These are phyloP conservation scores for Lonchura striata DNA, from an alignment of 2,113 vertebrate genomes.

Conservation along the genomic window DNA sequence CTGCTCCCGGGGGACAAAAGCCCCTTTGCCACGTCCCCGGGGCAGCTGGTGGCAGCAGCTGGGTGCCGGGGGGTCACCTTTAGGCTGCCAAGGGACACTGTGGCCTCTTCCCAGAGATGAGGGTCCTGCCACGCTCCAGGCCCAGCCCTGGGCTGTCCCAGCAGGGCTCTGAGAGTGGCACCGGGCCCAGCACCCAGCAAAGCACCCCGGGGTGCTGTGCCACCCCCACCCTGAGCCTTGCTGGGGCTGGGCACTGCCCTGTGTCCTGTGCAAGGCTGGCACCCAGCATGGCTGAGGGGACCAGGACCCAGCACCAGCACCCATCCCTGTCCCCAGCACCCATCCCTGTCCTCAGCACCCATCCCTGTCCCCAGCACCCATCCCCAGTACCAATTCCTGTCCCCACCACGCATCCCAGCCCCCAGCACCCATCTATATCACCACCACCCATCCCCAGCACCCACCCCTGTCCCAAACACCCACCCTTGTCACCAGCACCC, in stretches of 20 bases:
- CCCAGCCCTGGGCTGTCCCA: rapidly evolving
- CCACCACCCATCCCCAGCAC: too few species aligned
- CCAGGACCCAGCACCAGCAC: too few species aligned
- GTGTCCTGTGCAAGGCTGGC: neutral
- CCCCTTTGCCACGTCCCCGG: neutral
- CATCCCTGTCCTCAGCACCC: too few species aligned
- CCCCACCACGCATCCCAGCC: too few species aligned
- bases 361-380: neutral
- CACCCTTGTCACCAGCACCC: neutral
- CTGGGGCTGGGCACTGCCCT: neutral
- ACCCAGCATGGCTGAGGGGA: neutral
- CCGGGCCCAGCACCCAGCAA: neutral
- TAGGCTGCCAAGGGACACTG: neutral
- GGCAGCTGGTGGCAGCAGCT: neutral
- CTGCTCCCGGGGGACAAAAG: neutral
- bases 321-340: too few species aligned
- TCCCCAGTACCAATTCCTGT: too few species aligned
- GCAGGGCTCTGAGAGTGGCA: rapidly evolving
- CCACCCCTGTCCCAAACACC: too few species aligned
- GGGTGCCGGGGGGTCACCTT: neutral
- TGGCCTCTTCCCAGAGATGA: neutral
- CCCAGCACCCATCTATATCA: too few species aligned
- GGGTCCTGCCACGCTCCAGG: neutral
- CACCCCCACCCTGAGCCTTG: neutral
- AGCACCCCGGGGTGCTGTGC: rapidly evolving